phyloP scores from a whole-genome alignment of 2,113 vertebrate genomes.

The Atlantisia rogersi region DNA sequence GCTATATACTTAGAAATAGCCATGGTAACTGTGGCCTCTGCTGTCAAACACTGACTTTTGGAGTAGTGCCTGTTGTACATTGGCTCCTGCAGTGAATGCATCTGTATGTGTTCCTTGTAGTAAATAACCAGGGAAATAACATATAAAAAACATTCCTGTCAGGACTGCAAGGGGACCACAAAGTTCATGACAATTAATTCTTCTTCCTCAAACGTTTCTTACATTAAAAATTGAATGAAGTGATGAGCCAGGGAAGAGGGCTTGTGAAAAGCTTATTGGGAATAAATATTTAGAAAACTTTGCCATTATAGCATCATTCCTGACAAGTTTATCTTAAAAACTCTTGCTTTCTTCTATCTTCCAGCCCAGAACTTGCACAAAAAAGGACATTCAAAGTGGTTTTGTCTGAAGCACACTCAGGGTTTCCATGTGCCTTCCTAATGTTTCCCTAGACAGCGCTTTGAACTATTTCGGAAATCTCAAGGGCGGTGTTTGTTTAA shows the following conservation, averaged over 20 bases:
- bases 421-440: slow-evolving; percentile 38
- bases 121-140: slow-evolving; percentile 1
- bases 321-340: slow-evolving; percentile 46
- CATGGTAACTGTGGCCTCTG: not conserved
- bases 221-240: slow-evolving; percentile 33
- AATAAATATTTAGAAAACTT: slow-evolving; percentile 58
- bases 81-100: not conserved
- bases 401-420: slow-evolving; percentile 9
- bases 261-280: slow-evolving; percentile 39
- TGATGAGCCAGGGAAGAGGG: not conserved
- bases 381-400: slow-evolving; percentile 39
- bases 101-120: not conserved
- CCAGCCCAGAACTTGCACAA: slow-evolving; percentile 17
- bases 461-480: slow-evolving; percentile 54
- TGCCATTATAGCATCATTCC: slow-evolving; percentile 7
- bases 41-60: not conserved
- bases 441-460: slow-evolving; percentile 53
- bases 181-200: slow-evolving; percentile 23
- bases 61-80: not conserved
- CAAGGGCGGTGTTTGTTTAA: slow-evolving; percentile 32
- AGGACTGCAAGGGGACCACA: not conserved
- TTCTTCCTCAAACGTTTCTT: slow-evolving; percentile 2
- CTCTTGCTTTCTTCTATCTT: not conserved
- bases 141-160: not conserved
- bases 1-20: not conserved